phyloP scores from a whole-genome alignment of 2,888 invertebrate genomes.

The Prosopocoilus inquinatus region DNA sequence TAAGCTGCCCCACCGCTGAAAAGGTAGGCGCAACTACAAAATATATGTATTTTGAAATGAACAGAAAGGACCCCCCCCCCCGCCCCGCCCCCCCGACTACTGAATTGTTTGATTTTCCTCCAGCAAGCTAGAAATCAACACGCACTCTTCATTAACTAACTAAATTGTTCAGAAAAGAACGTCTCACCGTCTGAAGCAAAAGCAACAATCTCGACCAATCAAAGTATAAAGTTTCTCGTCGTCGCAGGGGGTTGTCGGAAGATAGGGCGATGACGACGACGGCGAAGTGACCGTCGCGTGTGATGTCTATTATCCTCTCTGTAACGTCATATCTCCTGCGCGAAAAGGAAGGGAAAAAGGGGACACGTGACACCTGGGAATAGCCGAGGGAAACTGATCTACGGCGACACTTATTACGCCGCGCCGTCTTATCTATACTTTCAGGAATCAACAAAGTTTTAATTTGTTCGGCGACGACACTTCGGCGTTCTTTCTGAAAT shows the following conservation, averaged over 20 bases:
- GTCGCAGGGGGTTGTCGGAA: too few species aligned
- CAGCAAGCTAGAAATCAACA: not conserved
- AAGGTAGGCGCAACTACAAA: too few species aligned
- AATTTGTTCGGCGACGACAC: not conserved
- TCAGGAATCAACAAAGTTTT: not conserved
- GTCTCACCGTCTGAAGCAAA: too few species aligned
- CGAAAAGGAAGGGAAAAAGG: not conserved
- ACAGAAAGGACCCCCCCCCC: too few species aligned
- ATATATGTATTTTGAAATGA: too few species aligned
- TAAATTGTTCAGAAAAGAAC: not conserved
- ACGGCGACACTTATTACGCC: not conserved
- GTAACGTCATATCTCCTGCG: not conserved
- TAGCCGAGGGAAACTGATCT: not conserved
- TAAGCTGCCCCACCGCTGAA: too few species aligned
- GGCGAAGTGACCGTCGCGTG: not conserved
- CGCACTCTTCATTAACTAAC: not conserved
- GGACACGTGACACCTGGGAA: not conserved
- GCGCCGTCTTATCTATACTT: not conserved
- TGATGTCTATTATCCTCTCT: not conserved
- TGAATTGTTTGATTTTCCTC: too few species aligned
- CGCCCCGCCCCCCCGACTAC: too few species aligned
- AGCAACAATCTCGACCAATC: too few species aligned
- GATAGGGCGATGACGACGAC: too few species aligned
- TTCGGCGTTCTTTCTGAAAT: too few species aligned
- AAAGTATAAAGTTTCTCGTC: too few species aligned